A percentile compares a stretch with the other conserved stretches of the same genome.
Conservation (phyloP, 2,797 vertebrate species). For the Peromyscus eremicus region DNA sequence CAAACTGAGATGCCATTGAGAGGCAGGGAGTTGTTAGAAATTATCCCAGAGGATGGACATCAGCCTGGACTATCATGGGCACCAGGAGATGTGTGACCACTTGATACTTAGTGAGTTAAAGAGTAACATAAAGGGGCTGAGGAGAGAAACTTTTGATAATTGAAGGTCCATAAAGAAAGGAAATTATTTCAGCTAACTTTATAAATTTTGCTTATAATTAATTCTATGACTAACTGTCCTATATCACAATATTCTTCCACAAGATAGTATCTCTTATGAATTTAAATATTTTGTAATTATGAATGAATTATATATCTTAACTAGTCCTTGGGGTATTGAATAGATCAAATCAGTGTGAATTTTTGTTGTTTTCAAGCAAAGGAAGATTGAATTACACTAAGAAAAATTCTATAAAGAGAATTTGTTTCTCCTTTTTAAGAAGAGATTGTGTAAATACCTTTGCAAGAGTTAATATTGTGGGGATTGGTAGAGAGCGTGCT, state of each 20-base stretch:
- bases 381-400: background rate
- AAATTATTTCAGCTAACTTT: conserved; percentile 8
- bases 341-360: background rate
- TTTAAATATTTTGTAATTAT: background rate
- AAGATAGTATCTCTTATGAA: conserved; percentile 4
- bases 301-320: conserved; percentile 10
- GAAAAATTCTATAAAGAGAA: conserved; percentile 22
- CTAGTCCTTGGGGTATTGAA: background rate
- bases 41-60: background rate
- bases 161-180: background rate
- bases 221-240: background rate
- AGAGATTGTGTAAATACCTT: background rate
- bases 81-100: background rate
- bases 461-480: background rate
- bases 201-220: conserved; percentile 40
- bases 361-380: conserved; percentile 7
- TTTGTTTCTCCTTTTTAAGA: conserved; percentile 3
- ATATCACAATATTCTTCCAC: background rate
- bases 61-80: background rate
- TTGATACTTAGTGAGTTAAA: background rate
- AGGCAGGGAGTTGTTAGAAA: background rate
- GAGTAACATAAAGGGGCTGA: background rate
- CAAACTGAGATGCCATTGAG: background rate
- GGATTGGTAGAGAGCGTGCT: background rate
- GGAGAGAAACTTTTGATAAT: background rate